A percentile compares a stretch with the other conserved stretches of the same genome.
phyloP scores from a whole-genome alignment of 2,113 vertebrate species.

The Macrotis lagotis region DNA sequence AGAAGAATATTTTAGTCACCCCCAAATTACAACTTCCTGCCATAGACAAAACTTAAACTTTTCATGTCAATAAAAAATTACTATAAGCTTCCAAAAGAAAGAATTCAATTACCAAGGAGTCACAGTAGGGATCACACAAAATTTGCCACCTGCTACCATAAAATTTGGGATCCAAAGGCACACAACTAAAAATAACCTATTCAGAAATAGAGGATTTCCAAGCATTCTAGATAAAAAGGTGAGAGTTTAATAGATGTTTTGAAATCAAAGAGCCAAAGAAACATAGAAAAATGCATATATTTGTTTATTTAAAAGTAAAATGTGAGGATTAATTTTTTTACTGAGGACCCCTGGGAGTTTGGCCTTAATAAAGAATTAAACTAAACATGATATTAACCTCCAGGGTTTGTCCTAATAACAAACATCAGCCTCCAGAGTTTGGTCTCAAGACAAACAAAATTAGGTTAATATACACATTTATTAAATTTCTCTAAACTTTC shows the following conservation, averaged over 20 bases:
- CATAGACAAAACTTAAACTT: background rate
- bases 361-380: too few relatives aligned
- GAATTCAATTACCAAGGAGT: background rate
- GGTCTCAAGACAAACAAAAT: too few relatives aligned
- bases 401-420: too few relatives aligned
- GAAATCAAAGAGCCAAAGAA: background rate
- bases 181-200: background rate
- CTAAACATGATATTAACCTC: too few relatives aligned
- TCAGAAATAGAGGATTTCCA: background rate
- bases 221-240: background rate
- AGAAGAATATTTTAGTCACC: background rate
- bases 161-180: background rate
- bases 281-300: too few relatives aligned
- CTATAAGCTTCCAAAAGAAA: background rate
- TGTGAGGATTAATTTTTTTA: background rate
- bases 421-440: too few relatives aligned
- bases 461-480: too few relatives aligned
- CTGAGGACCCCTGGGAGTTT: too few relatives aligned
- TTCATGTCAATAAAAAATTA: background rate
- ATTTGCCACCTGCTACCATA: background rate
- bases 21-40: background rate
- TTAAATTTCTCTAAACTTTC: too few relatives aligned
- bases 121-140: background rate
- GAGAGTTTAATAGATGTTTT: background rate
- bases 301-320: too few relatives aligned